Base-by-base conservation (phyloP, 2,797 vertebrate genomes). In the Artibeus jamaicensis region DNA sequence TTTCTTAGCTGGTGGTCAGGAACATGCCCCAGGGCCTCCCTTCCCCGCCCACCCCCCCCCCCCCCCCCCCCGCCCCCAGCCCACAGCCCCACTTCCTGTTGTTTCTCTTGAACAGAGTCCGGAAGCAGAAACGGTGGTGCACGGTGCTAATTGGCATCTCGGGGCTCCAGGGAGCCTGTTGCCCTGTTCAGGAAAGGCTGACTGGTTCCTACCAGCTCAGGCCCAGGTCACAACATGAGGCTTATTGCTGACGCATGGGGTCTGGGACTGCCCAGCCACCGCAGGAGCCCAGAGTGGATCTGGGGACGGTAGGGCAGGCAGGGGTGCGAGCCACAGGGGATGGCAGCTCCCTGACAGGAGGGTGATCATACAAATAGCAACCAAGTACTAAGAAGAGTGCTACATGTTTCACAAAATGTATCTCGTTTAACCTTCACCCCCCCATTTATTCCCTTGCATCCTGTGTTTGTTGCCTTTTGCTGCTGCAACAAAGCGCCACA, bases 1-100 rank as follows among this genome's bases (percentile, higher is more conserved):
- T 70, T 73, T 53, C 91, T 85, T 76, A 76, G 79, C 74, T 67
- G 32, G 65, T 79, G 57, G 59, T 70, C 68, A 79, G 86, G 59
- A 57, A n/a, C 21, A 22, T 48, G 84, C 29, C 37, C 93, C 18
- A 5, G 32, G 32, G 48, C 2, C n/a, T 70, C 18, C 16, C 14
- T 18, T 59, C 29, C 10, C 22, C 44, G 3, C 8, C 3, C 46
- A 4, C 11, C 6, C 42, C 42, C 46, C 59, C 6, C 2, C 11
- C 8, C 6, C 10, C 8, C 16, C n/a, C n/a, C 59, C 6, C 2
- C 11, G 8, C 6, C 10, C 8, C 16, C n/a, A n/a, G 0, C 21
- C 37, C 39, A 37, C 2, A 0, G 34, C 76, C 88, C 37, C 8
- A 0, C 48, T 86, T 93, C 86, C 85, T 87, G 37, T 83, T 86